Conservation (phyloP, 1,140 invertebrate species). For the Tetraneura akinire region DNA sequence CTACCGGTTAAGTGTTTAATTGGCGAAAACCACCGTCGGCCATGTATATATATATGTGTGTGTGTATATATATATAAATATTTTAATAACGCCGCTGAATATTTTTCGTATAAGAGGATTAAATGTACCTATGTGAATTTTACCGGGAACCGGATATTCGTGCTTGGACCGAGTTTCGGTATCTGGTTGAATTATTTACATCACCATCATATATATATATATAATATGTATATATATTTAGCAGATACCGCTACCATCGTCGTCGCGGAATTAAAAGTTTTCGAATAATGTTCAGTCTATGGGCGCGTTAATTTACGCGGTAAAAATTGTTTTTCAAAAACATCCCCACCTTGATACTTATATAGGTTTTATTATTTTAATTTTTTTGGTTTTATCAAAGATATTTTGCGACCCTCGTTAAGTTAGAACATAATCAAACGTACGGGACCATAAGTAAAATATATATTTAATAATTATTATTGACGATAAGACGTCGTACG, state of each 20-base stretch:
- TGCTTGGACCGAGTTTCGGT: slow-evolving; percentile 7
- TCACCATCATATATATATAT: not conserved
- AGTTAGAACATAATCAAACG: no score
- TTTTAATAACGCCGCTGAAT: slow-evolving; percentile 44
- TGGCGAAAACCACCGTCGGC: slow-evolving; percentile 49
- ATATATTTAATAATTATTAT: no score
- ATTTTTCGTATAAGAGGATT: slow-evolving; percentile 51
- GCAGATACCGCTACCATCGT: no score
- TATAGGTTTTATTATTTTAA: no score
- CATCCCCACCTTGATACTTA: no score
- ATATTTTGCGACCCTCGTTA: no score
- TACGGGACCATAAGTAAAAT: no score
- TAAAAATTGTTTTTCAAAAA: not conserved
- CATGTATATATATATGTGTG: not conserved
- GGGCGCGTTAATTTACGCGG: not conserved
- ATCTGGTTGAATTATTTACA: slow-evolving; percentile 45
- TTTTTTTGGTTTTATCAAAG: no score
- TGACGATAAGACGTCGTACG: no score
- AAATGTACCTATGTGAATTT: slow-evolving; percentile 39
- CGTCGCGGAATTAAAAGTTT: no score
- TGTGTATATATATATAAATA: slow-evolving; percentile 16
- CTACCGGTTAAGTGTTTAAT: slow-evolving; percentile 51
- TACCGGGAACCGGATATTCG: slow-evolving; percentile 7
- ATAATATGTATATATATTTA: no score
- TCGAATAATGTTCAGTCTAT: not conserved